Evolutionary conservation across 2,797 vertebrate genomes (phyloP).

Genomic region (Gastrophryne carolinensis): DNA sequence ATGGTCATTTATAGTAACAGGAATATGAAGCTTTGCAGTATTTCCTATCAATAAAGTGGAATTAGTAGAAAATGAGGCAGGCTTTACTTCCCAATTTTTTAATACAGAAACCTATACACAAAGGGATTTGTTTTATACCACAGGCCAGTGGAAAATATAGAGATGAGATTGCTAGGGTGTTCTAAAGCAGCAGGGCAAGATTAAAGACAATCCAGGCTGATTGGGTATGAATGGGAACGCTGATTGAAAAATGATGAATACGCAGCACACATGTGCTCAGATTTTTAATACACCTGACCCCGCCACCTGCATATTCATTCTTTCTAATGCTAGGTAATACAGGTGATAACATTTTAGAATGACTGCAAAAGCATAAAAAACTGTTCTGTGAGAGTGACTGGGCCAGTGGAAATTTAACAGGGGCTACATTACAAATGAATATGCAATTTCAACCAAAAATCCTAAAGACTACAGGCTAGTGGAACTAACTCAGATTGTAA

Average conservation of each 20-base stretch:
- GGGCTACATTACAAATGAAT: too few relatives aligned
- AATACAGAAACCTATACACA: not conserved
- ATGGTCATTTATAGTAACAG: too few relatives aligned
- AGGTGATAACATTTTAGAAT: too few relatives aligned
- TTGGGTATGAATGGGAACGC: not conserved
- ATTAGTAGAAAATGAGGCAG: not conserved
- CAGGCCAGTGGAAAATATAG: not conserved
- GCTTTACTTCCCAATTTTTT: not conserved
- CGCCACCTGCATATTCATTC: not conserved
- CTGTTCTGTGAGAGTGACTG: too few relatives aligned
- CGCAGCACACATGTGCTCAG: not conserved
- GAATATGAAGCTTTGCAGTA: too few relatives aligned
- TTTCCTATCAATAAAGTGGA: not conserved
- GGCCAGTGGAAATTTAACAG: too few relatives aligned
- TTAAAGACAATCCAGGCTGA: not conserved
- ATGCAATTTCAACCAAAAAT: too few relatives aligned
- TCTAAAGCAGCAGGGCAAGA: not conserved
- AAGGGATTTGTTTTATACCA: not conserved
- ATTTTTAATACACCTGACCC: not conserved
- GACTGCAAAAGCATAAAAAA: too few relatives aligned
- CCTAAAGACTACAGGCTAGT: too few relatives aligned
- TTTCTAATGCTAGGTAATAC: not conserved
- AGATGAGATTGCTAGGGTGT: not conserved
- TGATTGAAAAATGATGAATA: not conserved
- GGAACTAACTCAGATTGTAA: too few relatives aligned